Evolutionary conservation across 2,113 vertebrate species (phyloP).

Genomic region (Guaruba guarouba): DNA sequence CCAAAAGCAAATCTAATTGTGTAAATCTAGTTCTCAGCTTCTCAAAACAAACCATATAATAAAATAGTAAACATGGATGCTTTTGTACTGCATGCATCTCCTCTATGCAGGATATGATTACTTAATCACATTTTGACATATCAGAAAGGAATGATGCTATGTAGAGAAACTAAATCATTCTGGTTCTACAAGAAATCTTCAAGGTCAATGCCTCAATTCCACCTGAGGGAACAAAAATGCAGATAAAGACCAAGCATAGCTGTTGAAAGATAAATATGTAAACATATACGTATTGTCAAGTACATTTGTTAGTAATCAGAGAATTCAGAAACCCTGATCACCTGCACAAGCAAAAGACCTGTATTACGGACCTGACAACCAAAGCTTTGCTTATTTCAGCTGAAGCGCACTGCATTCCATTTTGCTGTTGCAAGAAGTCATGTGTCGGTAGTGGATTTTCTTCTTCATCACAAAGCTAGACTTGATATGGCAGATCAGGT

Average conservation of each 20-base stretch:
- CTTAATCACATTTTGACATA: neutral
- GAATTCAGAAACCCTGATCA: neutral
- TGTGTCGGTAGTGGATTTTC: slow-evolving; percentile 76
- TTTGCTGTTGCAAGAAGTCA: slow-evolving; percentile 84
- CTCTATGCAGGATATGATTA: neutral
- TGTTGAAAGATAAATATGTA: neutral
- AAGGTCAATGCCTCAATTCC: neutral
- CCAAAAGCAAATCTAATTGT: neutral
- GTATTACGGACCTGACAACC: neutral
- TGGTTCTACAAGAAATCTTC: neutral
- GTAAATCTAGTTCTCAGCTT: neutral
- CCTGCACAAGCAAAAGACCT: neutral
- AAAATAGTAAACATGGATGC: neutral
- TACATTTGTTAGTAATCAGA: neutral
- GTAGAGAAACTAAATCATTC: neutral
- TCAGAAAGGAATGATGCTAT: neutral
- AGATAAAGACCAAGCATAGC: neutral
- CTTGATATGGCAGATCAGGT: slow-evolving; percentile 88
- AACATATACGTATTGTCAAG: neutral
- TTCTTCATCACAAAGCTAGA: slow-evolving; percentile 86
- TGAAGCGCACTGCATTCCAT: slow-evolving; percentile 84
- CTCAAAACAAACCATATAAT: neutral
- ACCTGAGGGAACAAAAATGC: neutral
- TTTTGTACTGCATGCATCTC: neutral
- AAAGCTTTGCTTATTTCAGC: slow-evolving; percentile 67